These are phyloP conservation scores for Lutjanus erythropterus DNA, from an alignment of 2,113 vertebrate genomes.

Conservation along the genomic window DNA sequence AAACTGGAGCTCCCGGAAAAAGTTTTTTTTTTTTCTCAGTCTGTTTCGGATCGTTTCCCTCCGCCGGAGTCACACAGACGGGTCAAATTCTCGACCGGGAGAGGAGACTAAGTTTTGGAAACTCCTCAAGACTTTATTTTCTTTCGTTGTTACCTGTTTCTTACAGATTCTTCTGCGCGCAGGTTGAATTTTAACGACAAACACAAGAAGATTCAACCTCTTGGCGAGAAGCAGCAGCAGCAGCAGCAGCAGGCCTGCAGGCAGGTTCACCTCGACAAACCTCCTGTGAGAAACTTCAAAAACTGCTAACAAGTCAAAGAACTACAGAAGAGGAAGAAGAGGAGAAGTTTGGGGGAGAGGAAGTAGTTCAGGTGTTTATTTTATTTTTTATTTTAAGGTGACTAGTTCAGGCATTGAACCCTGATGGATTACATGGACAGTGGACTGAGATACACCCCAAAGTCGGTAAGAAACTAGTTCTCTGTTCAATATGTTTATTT, in stretches of 20 bases:
- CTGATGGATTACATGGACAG: conserved; percentile 82
- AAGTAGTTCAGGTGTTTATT: not conserved
- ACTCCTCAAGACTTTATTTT: fast-evolving
- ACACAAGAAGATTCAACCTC: not conserved
- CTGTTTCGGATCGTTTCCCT: not conserved
- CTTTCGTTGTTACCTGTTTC: not conserved
- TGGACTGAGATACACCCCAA: conserved; percentile 79
- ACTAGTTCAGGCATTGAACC: not conserved
- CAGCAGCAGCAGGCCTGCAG: conserved; percentile 44
- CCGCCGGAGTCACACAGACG: not conserved
- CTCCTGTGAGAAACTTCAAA: not conserved
- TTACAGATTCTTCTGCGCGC: not conserved
- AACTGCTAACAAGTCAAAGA: not conserved
- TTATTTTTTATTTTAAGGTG: not conserved
- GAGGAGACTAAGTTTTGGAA: not conserved
- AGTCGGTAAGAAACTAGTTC: conserved; percentile 56
- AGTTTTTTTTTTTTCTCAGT: not conserved
- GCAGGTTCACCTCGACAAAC: conserved; percentile 31
- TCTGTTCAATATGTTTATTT: not conserved
- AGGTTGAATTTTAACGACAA: not conserved
- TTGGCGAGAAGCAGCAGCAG: too few relatives aligned
- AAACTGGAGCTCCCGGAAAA: conserved; percentile 70
- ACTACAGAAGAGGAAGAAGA: too few relatives aligned
- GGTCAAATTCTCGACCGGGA: not conserved
- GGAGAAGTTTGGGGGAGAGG: not conserved